Base-by-base conservation (phyloP, 2,888 invertebrate genomes). In the Spatulosminthurus flaviceps region DNA sequence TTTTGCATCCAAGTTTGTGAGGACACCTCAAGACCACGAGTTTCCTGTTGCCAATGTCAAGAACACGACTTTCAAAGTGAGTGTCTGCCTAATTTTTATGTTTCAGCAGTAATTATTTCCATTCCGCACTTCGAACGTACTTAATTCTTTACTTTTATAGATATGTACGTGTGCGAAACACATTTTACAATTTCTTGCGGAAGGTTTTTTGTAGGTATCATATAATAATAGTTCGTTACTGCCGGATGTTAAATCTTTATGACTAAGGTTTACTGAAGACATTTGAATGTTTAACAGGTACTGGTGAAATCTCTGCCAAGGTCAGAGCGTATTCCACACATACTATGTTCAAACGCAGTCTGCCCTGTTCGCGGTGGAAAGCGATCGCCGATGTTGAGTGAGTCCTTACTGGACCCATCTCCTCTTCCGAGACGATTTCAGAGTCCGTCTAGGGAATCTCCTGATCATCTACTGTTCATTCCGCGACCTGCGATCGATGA, bases 31-130 rank as follows among this genome's bases (percentile, higher is more conserved):
- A 82, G 90, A 90, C 86, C 94, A 94, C 88, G 91, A 90, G 81
- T 94, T 94, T 88, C 94, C 94, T 1, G 86, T 91, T 78, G 92
- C 93, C 0, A 85, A 91, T 82, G 90, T 92, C 75, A 81, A 82
- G 79, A 82, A 82, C 89, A 93, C 74, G 89, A 90, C 41, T 89
- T 92, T 77, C 89, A 92, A 87, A 92, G 92, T 87, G 73, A 34
- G 79, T 29, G 29, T 24, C 41, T 72, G 13, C 1, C 51, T 51
- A 9, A 2, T 51, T 2, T 51, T 19, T 19, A n/a, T n/a, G n/a
- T n/a, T n/a, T n/a, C n/a, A n/a, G n/a, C n/a, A n/a, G n/a, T n/a
- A n/a, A n/a, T n/a, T n/a, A n/a, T n/a, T n/a, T n/a, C n/a, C n/a
- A n/a, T n/a, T n/a, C n/a, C n/a, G n/a, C n/a, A n/a, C n/a, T n/a